Evolutionary conservation across 2,888 invertebrate genomes (phyloP), one percentile per base, ranked within the genome.

Genomic region (Acronicta aceris): DNA sequence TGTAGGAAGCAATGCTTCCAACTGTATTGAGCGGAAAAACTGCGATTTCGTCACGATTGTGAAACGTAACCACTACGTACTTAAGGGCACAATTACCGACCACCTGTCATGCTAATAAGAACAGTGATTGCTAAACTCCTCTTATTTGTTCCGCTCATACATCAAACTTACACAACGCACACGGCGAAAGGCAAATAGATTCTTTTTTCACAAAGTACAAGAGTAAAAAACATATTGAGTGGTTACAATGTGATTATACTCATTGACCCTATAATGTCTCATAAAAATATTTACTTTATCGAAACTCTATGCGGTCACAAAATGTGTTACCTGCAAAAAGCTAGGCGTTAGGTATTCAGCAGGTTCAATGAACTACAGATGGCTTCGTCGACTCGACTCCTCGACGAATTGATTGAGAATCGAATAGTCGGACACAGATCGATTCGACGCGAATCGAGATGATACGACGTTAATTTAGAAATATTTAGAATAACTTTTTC

Each of bases 391-490:
- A 63, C 66, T 76, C 76, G 79, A 71, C 78, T 79, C 76, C 83
- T 85, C 86, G 83, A 85, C 90, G 90, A 90, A 91, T 91, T 85
- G 88, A 90, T 92, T 89, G 87, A 81, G 86, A 84, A 88, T 89
- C 89, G 88, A 90, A 91, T 90, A 72, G 87, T 84, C 82, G 77
- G 72, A 79, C 79, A 78, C 80, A 81, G 82, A 83, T 84, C 84
- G 83, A 85, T 83, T 86, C 82, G 84, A 73, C 61, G 77, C 79
- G 81, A 84, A 83, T 81, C 78, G 78, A 66, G 76, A 78, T 75
- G 75, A 76, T 77, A 71, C 65, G 71, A 78, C 60, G 72, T 60
- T 80, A 73, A 80, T 79, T 79, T 78, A 64, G 61, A 72, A 77
- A 74, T 76, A 71, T 79, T 77, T 79, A 74, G 72, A 76, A 78